A percentile compares a stretch with the other conserved stretches of the same genome.
phyloP scores from a whole-genome alignment of 2,888 invertebrate genomes.

The Agriopis leucophaearia region DNA sequence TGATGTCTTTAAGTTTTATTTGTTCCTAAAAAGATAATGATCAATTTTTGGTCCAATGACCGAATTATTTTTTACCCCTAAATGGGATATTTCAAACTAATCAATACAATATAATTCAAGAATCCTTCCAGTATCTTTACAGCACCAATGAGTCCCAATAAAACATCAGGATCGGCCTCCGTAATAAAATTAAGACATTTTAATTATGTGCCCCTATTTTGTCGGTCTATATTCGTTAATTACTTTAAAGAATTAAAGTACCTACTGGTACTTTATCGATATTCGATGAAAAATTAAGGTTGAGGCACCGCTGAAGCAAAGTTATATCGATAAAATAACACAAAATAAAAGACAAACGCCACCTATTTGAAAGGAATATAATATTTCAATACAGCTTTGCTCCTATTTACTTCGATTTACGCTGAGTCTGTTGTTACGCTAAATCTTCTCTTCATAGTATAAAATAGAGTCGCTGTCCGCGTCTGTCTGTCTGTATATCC shows the following conservation, averaged over 20 bases:
- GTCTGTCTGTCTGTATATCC: too few species aligned
- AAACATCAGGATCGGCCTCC: conserved; percentile 63
- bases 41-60: conserved; percentile 3
- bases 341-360: too few species aligned
- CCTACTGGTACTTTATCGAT: neutral
- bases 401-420: too few species aligned
- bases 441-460: too few species aligned
- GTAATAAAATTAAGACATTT: conserved; percentile 85
- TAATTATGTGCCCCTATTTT: conserved; percentile 83
- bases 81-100: conserved; percentile 40
- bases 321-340: too few species aligned
- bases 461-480: too few species aligned
- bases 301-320: too few species aligned
- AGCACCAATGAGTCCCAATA: conserved; percentile 68
- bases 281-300: neutral
- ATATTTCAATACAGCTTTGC: too few species aligned
- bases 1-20: too few species aligned
- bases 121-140: conserved; percentile 65
- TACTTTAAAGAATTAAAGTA: conserved; percentile 42
- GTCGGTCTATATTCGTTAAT: conserved; percentile 72
- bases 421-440: too few species aligned
- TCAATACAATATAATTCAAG: conserved; percentile 34
- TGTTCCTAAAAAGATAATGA: neutral
- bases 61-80: conserved; percentile 41
- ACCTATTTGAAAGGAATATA: too few species aligned